A percentile compares a stretch with the other conserved stretches of the same genome.
Evolutionary conservation across 2,113 vertebrate genomes (phyloP).

Genomic region (Garra rufa): DNA sequence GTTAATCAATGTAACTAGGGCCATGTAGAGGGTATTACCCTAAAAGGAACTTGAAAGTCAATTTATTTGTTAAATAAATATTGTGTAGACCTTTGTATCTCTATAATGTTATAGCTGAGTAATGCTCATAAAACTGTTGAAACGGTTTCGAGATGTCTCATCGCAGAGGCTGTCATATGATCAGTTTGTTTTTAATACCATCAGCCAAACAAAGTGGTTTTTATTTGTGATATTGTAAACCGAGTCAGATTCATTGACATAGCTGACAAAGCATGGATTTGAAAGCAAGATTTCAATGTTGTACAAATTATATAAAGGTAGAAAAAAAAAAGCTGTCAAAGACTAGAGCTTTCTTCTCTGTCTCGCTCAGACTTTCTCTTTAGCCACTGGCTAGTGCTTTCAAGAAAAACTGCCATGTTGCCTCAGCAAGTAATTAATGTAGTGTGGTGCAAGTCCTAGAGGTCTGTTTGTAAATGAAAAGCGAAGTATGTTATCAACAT

Average conservation of each 20-base stretch:
- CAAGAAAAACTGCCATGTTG: background rate
- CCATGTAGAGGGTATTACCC: background rate
- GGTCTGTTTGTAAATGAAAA: slow-evolving; percentile 37
- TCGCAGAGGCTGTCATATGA: too few relatives aligned
- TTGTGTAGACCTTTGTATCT: background rate
- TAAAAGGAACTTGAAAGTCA: background rate
- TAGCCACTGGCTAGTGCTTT: slow-evolving; percentile 5
- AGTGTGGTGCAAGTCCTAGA: background rate
- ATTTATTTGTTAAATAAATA: background rate
- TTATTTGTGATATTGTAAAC: background rate
- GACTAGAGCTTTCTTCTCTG: background rate
- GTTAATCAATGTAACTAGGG: background rate
- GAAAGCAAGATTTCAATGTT: background rate
- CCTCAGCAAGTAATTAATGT: slow-evolving; percentile 31
- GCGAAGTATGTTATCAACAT: slow-evolving; percentile 11
- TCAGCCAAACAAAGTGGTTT: background rate
- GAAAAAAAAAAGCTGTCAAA: background rate
- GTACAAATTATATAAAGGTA: background rate
- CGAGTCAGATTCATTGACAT: background rate
- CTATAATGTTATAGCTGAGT: background rate
- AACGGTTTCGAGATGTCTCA: background rate
- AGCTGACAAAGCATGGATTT: background rate
- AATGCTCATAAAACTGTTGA: background rate
- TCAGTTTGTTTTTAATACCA: background rate
- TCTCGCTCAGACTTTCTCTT: background rate